Evolutionary conservation across 2,797 vertebrate species (phyloP), one percentile per base, ranked within the genome.

Genomic region (Lacerta agilis): DNA sequence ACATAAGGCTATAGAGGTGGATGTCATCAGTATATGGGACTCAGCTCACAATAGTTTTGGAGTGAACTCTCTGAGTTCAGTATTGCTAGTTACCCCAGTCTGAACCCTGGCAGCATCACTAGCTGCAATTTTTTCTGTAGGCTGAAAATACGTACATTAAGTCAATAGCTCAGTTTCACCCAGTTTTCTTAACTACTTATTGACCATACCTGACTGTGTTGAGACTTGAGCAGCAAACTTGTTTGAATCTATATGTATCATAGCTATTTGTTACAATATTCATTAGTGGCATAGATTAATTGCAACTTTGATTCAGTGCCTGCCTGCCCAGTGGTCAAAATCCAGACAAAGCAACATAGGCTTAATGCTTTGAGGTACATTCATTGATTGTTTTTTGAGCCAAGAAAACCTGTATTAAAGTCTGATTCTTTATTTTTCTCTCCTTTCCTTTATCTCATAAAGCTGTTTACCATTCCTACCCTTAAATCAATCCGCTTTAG

Each of bases 391-490:
- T 73, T 49, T 55, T 83, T 81, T 33, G 79, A 91, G 2, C 41
- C 38, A 61, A 64, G 4, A 61, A 86, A 90, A 88, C 0, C 2
- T 86, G 1, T 36, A 83, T 58, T 23, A 71, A 33, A 87, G 71
- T 66, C 83, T 45, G 3, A 38, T 36, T 82, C 13, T 71, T 20
- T 72, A 0, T 58, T 64, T 88, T 6, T 0, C 4, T 67, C 25
- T 38, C 13, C 25, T 85, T 90, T 76, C 0, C 2, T 86, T 77
- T 61, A 58, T 76, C 0, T 77, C 1, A 83, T 88, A 88, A 84
- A 10, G 5, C 43, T 45, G 77, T 78, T 89, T 87, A 67, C 0
- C 76, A 86, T 88, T 91, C 91, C 43, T 89, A 92, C 75, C 71
- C 4, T 20, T 58, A 84, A 83, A 82, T 89, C 1, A 43, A 3